phyloP scores from a whole-genome alignment of 1,140 invertebrate species.

The Brachionus asplanchnoidis region DNA sequence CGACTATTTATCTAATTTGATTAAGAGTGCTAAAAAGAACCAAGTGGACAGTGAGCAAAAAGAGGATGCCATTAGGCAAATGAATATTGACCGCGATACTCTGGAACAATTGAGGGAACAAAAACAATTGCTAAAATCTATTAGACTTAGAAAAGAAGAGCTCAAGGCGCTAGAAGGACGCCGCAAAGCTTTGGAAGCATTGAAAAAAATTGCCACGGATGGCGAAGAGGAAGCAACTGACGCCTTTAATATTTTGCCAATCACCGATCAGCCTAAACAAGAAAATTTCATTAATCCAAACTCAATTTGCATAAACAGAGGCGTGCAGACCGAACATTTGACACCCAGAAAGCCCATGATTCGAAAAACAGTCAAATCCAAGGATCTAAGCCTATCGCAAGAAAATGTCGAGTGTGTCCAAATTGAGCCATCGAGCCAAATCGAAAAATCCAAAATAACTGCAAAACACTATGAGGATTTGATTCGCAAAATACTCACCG shows the following conservation, averaged over 20 bases:
- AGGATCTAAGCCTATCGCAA: not conserved
- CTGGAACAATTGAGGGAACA: conserved; percentile 23
- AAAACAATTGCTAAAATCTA: conserved; percentile 7
- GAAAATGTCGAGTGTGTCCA: not conserved
- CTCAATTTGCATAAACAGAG: not conserved
- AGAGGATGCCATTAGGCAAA: not conserved
- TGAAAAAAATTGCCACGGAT: conserved; percentile 16
- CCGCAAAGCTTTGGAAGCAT: not conserved
- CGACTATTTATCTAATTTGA: not conserved
- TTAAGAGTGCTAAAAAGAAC: not conserved
- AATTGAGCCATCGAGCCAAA: conserved; percentile 27
- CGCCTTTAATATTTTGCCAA: conserved; percentile 7
- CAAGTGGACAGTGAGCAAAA: not conserved
- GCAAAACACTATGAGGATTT: conserved; percentile 28
- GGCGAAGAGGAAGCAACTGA: not conserved
- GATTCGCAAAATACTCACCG: not conserved
- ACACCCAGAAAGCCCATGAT: not conserved
- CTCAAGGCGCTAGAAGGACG: not conserved
- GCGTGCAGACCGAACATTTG: not conserved
- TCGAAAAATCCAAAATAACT: conserved; percentile 17
- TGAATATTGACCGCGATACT: not conserved
- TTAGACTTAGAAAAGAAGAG: conserved; percentile 25
- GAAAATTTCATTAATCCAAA: not conserved
- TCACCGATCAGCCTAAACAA: not conserved
- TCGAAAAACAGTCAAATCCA: conserved; percentile 9